A percentile compares a stretch with the other conserved stretches of the same genome.
phyloP scores from a whole-genome alignment of 2,113 vertebrate genomes.

The Aythya baeri region DNA sequence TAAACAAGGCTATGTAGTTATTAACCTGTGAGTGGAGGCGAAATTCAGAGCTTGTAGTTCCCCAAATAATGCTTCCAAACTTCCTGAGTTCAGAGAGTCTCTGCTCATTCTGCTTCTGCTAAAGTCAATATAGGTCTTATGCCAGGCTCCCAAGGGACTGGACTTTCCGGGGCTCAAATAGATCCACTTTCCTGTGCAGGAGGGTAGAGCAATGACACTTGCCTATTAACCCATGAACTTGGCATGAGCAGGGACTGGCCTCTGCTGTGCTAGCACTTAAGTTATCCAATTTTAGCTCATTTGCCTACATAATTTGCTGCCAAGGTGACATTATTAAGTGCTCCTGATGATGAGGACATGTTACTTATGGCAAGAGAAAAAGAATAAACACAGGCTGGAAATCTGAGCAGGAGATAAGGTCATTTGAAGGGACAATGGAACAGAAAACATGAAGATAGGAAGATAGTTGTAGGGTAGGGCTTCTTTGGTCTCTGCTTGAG shows the following conservation, averaged over 20 bases:
- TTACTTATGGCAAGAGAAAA: background rate
- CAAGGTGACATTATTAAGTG: background rate
- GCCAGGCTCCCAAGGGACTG: background rate
- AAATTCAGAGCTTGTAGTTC: fast-evolving
- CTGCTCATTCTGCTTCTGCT: background rate
- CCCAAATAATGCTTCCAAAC: background rate
- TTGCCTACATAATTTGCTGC: conserved; percentile 1
- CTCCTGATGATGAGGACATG: background rate
- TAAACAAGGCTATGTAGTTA: background rate
- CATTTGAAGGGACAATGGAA: background rate
- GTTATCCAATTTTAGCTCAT: background rate
- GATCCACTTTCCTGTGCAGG: background rate
- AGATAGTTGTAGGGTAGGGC: background rate
- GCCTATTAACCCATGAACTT: background rate
- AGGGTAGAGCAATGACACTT: background rate
- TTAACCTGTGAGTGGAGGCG: background rate
- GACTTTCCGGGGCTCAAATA: background rate
- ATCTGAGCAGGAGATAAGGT: background rate
- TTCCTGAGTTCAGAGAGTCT: background rate
- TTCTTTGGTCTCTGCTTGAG: background rate
- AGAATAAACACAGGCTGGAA: background rate
- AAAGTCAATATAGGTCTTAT: background rate
- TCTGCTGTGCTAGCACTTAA: background rate
- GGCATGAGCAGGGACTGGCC: background rate
- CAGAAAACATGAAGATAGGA: background rate